Conservation (phyloP, 2,797 vertebrate genomes). For the Mastacembelus armatus region DNA sequence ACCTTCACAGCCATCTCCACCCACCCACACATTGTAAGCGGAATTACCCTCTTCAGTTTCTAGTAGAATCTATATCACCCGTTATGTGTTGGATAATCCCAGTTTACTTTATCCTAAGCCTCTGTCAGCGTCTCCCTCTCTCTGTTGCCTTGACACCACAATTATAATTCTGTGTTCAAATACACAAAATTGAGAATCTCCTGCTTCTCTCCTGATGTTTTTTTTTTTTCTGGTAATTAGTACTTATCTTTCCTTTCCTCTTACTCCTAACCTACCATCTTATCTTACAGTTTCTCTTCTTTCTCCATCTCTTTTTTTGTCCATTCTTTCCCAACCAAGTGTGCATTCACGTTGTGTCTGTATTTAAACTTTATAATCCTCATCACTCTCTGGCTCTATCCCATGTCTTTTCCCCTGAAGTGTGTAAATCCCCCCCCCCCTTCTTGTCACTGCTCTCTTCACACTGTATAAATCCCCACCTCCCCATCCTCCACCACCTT, state of each 20-base stretch:
- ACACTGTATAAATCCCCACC: constrained; percentile 68
- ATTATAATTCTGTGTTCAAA: constrained; percentile 60
- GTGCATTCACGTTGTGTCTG: constrained; percentile 65
- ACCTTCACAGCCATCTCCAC: constrained; percentile 36
- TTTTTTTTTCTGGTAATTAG: constrained; percentile 4
- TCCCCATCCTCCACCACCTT: constrained; percentile 48
- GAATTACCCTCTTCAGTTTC: constrained; percentile 48
- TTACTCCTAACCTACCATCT: constrained; percentile 41
- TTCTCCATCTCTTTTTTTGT: constrained; percentile 43
- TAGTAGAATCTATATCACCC: constrained; percentile 61
- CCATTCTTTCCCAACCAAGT: constrained; percentile 50
- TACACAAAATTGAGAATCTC: constrained; percentile 49
- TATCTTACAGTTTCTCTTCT: constrained; percentile 32
- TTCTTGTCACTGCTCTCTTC: constrained; percentile 62
- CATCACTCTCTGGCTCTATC: constrained; percentile 75
- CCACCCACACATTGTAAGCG: constrained; percentile 44
- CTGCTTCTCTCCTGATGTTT: constrained; percentile 31
- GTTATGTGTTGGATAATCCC: constrained; percentile 76
- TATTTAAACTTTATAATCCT: constrained; percentile 84
- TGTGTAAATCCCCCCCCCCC: constrained; percentile 72
- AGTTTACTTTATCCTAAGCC: constrained; percentile 75
- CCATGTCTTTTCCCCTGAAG: constrained; percentile 77
- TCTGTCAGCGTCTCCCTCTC: constrained; percentile 64
- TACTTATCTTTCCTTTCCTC: constrained; percentile 27
- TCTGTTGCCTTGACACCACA: constrained; percentile 56